These are phyloP conservation scores for Cinclus cinclus DNA, from an alignment of 2,113 vertebrate species.

Conservation along the genomic window DNA sequence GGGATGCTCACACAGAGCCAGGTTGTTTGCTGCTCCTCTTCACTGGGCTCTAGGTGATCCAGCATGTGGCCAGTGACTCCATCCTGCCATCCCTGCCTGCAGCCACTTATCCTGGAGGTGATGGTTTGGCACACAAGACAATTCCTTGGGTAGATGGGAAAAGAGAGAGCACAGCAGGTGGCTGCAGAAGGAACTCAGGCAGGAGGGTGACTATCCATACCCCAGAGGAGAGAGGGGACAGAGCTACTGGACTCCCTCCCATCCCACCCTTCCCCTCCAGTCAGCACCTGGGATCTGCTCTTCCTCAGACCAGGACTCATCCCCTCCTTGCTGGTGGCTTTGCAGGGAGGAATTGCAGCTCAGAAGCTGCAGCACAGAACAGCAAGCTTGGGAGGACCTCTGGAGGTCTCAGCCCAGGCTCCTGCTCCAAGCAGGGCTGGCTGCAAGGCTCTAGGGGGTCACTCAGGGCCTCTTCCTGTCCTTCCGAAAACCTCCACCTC, in stretches of 20 bases:
- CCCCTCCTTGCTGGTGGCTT: background rate
- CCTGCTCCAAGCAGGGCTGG: background rate
- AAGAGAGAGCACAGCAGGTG: background rate
- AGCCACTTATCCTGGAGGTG: background rate
- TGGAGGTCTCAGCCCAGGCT: slow-evolving; percentile 5
- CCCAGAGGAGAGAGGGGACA: background rate
- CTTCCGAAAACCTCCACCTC: background rate
- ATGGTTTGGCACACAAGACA: fast-evolving
- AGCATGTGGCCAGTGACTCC: fast-evolving
- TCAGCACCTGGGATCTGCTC: background rate
- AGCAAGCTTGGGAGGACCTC: background rate
- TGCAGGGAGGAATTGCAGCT: background rate
- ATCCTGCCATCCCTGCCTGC: background rate
- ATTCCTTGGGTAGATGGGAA: background rate
- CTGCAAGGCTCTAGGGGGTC: background rate
- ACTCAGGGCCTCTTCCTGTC: background rate
- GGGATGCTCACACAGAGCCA: background rate
- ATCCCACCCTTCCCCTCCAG: background rate
- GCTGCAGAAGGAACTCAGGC: background rate
- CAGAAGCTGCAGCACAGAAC: background rate
- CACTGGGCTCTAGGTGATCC: background rate
- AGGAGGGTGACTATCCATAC: background rate
- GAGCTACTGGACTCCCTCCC: background rate
- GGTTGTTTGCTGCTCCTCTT: background rate
- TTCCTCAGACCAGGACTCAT: background rate